Conservation (phyloP, 2,113 vertebrate species). For the Corydoras maculifer region DNA sequence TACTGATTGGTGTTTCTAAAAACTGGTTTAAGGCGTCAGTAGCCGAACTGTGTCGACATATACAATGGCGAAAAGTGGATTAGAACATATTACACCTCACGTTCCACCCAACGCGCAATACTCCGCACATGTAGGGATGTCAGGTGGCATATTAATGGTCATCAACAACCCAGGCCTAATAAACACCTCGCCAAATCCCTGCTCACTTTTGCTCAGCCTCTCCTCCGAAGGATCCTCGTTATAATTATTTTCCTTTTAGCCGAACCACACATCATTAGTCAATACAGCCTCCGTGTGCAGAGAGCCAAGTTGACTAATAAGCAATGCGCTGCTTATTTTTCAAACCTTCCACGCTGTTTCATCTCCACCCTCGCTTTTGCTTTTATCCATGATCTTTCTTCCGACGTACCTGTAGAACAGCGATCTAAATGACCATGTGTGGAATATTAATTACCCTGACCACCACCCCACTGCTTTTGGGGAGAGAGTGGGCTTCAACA, state of each 20-base stretch:
- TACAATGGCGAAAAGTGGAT: no score
- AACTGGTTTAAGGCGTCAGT: no score
- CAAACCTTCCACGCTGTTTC: conserved; percentile 22
- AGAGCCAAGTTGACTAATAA: conserved; percentile 39
- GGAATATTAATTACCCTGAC: conserved; percentile 24
- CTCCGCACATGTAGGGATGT: not conserved
- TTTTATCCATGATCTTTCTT: conserved; percentile 14
- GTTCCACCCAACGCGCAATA: no score
- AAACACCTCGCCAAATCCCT: not conserved
- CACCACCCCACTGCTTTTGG: conserved; percentile 4
- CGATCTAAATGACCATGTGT: conserved; percentile 12
- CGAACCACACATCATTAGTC: conserved; percentile 38
- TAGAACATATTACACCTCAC: no score
- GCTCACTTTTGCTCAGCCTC: conserved; percentile 4
- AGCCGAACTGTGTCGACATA: no score
- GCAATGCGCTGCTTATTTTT: conserved; percentile 31
- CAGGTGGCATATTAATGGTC: not conserved
- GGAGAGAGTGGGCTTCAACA: conserved; percentile 20
- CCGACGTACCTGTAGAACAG: conserved; percentile 10
- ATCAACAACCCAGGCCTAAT: no score
- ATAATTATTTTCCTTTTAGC: conserved; percentile 40
- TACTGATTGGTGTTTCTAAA: no score
- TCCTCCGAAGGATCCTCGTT: conserved; percentile 34
- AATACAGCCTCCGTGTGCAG: conserved; percentile 28
- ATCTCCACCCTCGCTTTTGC: not conserved